Evolutionary conservation across 2,113 vertebrate species (phyloP).

Genomic region (Ranitomeya imitator): DNA sequence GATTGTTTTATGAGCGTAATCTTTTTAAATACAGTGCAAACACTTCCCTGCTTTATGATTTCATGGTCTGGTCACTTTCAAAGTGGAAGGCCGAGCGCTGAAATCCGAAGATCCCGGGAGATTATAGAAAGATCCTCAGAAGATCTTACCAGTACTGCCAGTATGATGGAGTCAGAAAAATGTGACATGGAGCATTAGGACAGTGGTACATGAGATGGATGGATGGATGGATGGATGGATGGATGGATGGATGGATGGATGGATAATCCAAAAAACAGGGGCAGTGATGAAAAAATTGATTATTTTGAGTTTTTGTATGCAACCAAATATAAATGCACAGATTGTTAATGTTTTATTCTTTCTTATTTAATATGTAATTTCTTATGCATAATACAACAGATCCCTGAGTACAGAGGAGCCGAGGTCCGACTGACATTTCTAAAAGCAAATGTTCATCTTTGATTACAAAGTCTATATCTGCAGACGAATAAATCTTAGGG

Average conservation of each 20-base stretch:
- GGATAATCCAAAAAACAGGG: background rate
- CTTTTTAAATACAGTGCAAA: conserved; percentile 33
- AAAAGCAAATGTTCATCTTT: too few species aligned
- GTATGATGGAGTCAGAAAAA: background rate
- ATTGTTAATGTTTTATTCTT: too few species aligned
- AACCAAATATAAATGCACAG: too few species aligned
- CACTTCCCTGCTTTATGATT: background rate
- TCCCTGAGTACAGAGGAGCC: too few species aligned
- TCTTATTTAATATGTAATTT: too few species aligned
- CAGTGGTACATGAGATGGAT: background rate
- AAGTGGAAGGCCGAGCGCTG: conserved; percentile 4
- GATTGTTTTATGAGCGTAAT: conserved; percentile 25
- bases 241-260: background rate
- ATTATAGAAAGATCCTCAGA: background rate
- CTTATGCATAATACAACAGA: too few species aligned
- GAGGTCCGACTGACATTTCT: too few species aligned
- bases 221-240: background rate
- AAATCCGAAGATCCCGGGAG: background rate
- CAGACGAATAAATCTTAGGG: too few species aligned
- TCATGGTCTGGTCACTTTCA: conserved; percentile 33
- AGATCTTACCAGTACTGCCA: background rate
- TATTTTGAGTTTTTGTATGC: too few species aligned
- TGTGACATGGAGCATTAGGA: background rate
- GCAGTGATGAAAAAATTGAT: too few species aligned
- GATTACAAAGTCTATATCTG: too few species aligned